Base-by-base conservation (phyloP, 1,140 invertebrate genomes). In the Latrodectus geometricus region DNA sequence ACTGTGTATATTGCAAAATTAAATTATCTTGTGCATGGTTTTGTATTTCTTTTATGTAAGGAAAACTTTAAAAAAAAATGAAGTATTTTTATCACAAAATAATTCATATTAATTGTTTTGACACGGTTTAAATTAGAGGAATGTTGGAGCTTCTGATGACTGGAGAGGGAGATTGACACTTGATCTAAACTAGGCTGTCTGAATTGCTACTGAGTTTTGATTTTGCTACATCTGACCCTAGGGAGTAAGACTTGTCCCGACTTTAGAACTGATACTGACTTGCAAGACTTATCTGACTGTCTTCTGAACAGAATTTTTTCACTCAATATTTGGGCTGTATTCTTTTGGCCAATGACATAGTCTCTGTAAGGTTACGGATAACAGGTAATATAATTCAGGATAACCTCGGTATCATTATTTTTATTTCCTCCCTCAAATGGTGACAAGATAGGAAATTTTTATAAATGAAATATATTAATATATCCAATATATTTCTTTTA, bases 111-210 rank as follows among this genome's bases (percentile, higher is more conserved):
- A 86, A 86, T 74, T 86, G 76, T 86, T 86, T 74, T 86, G 76
- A 73, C 75, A 86, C 84, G 84, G 84, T 86, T 86, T 69, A 80
- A 86, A 86, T 86, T 86, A 86, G 77, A 73, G 84, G 84, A 86
- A 86, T 86, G 84, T n/a, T 50, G 84, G 77, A 86, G 75, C 75
- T 35, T 73, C 52, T 52, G 35, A 74, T 17, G 54, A 61, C 52
- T 11, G 61, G n/a, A 9, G 74, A 77, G n/a, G 56, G 74, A 77
- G n/a, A 35, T 74, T 72, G 66, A n/a, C 74, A 74, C 66, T 73
- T 66, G 81, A 35, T 79, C 61, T 81, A 82, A 56, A 84, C 72
- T 84, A 73, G 81, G 68, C 73, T 76, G 83, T 70, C 35, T 85
- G 75, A 77, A 65, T 49, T 70, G n/a, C 72, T 50, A 66, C 77